Evolutionary conservation across 2,888 invertebrate species (phyloP), one percentile per base, ranked within the genome.

Genomic region (Aporophyla lueneburgensis): DNA sequence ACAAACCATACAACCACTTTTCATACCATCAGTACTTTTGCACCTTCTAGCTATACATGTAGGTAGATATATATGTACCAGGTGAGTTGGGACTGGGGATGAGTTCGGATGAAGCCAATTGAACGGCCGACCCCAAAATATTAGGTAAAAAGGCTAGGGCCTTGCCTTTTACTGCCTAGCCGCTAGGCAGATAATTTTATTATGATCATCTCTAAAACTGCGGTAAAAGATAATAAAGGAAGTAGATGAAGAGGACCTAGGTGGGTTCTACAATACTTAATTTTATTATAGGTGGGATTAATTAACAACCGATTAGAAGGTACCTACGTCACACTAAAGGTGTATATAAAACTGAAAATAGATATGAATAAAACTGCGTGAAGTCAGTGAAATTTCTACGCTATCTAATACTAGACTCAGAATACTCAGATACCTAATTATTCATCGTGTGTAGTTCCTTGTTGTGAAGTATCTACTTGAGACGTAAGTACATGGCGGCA

Each of bases 401-500:
- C 24, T n/a, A 3, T n/a, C 24, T 24, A 56, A 24, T 58, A 58
- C 16, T 62, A 61, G n/a, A 19, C 21, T n/a, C 14, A 40, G 40
- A 40, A 61, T 14, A 19, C 21, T 40, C 24, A 40, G 40, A 40
- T 14, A 21, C 24, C 24, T 24, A 16, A 49, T 51, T 49, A 21
- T 27, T 27, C 27, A 19, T 27, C 27, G 27, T 65, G 19, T 65
- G 40, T 40, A 54, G n/a, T 56, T 40, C 40, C 14, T 68, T 24
- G 19, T 68, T 27, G 5, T 62, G 46, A 46, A 62, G 16, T 61
- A 69, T 61, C 9, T 19, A 27, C 21, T 27, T 59, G 9, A 27
- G 10, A 62, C 63, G 74, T 43, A 27, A 43, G 59, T 53, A 19
- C 63, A 74, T 40, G 49, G 33, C 40, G 24, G 54, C 53, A 74